These are phyloP conservation scores for Pseudocheirus occidentalis DNA, from an alignment of 2,797 vertebrate genomes.

Conservation along the genomic window DNA sequence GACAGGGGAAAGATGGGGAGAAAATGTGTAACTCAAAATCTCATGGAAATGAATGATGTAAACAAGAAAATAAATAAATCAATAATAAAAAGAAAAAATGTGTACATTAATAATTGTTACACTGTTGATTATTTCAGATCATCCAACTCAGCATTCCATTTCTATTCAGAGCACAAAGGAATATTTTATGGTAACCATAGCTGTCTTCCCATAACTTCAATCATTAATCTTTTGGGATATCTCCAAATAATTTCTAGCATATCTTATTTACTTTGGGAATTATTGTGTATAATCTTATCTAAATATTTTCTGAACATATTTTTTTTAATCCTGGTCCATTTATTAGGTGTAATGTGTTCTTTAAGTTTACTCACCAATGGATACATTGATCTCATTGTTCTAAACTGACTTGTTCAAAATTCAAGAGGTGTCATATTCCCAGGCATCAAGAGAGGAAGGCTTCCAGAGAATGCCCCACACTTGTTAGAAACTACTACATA, in stretches of 20 bases:
- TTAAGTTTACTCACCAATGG: slow-evolving; percentile 49
- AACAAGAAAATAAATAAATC: no score
- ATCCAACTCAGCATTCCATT: neutral
- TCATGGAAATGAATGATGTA: neutral
- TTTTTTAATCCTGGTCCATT: slow-evolving; percentile 36
- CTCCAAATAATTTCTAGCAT: neutral
- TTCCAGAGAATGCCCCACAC: neutral
- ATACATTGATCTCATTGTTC: slow-evolving; percentile 57
- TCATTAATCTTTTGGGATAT: neutral
- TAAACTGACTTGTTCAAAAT: slow-evolving; percentile 44
- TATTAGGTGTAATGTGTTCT: slow-evolving; percentile 37
- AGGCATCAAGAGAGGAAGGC: neutral
- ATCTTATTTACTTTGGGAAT: neutral
- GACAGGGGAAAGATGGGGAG: no score
- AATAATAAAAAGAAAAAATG: no score
- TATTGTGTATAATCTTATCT: slow-evolving; percentile 26
- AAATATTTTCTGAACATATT: slow-evolving; percentile 21
- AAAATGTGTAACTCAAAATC: no score
- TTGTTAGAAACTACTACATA: neutral
- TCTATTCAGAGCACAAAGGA: neutral
- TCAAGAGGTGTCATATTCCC: slow-evolving; percentile 1
- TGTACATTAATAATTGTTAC: neutral
- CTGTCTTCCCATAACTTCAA: neutral
- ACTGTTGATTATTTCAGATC: neutral
- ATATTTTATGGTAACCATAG: neutral